Evolutionary conservation across 2,888 invertebrate genomes (phyloP).

Genomic region (Lymantria dispar): DNA sequence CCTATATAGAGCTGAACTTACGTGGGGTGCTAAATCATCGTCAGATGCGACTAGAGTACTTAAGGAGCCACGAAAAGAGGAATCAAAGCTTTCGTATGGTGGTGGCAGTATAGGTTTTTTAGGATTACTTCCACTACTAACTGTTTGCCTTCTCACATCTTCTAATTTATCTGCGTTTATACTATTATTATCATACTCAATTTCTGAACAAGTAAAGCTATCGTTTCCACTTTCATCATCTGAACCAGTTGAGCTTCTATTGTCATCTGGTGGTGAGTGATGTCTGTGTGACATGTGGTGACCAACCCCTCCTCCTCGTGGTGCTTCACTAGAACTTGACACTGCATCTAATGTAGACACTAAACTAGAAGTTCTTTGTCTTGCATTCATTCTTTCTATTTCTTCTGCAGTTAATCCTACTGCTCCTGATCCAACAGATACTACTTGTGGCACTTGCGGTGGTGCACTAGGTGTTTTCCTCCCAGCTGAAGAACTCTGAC

Average conservation of each 20-base stretch:
- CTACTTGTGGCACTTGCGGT: slow-evolving; percentile 86
- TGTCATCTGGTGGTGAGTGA: slow-evolving; percentile 88
- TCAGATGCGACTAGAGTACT: slow-evolving; percentile 97
- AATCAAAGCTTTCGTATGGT: slow-evolving; percentile 95
- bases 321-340: slow-evolving; percentile 94
- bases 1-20: slow-evolving; percentile 89
- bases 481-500: slow-evolving; percentile 91
- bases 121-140: slow-evolving; percentile 74
- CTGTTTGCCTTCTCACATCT: slow-evolving; percentile 82
- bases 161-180: slow-evolving; percentile 90
- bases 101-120: slow-evolving; percentile 88
- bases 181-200: slow-evolving; percentile 96
- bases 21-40: slow-evolving; percentile 92
- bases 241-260: slow-evolving; percentile 89
- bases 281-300: slow-evolving; percentile 88
- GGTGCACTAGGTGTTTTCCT: slow-evolving; percentile 87
- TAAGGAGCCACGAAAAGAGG: slow-evolving; percentile 95
- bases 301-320: slow-evolving; percentile 85
- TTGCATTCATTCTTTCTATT: slow-evolving; percentile 93
- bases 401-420: slow-evolving; percentile 96
- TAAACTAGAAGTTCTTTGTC: slow-evolving; percentile 94
- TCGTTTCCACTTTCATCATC: slow-evolving; percentile 97
- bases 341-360: slow-evolving; percentile 96
- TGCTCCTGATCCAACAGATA: slow-evolving; percentile 85
- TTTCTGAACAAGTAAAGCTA: slow-evolving; percentile 98